Evolutionary conservation across 1,140 invertebrate species (phyloP), one percentile per base, ranked within the genome.

Genomic region (Conus ventricosus): DNA sequence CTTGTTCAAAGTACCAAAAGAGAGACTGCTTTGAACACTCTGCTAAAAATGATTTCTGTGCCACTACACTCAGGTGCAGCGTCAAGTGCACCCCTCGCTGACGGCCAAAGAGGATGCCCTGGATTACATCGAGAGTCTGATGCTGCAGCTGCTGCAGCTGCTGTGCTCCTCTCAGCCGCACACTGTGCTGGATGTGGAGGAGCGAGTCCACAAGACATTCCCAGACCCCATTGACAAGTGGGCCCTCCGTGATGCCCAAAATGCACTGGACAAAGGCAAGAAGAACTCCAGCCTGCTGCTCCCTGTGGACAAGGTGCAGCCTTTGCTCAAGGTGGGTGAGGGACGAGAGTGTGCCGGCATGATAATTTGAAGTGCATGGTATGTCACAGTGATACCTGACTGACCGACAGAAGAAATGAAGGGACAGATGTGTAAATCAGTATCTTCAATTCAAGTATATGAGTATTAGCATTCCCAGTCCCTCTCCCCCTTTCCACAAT

Each of bases 221-320:
- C 98, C 98, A 0, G 97, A 97, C 55, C 98, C 98, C 0, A 97
- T 99, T 91, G 98, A 99, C 94, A 97, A 97, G 92, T 99, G 98
- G 98, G 98, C 98, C n/a, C 96, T 99, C 25, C 96, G 96, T 90
- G 98, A 99, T 94, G 98, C 98, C 3, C 97, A 97, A 91, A 97
- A 97, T 91, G 97, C 97, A 81, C 96, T 98, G 85, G 97, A 97
- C 90, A 97, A 98, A 94, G 97, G 97, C 91, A 98, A 97, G 92
- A 98, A 97, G 94, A 98, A 98, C 91, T 97, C 97, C 89, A 96
- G 97, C 8, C 96, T 98, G 25, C 97, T 98, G 83, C 95, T 99
- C 89, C 98, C 98, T 54, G 97, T 97, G 10, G 98, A 99, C 91
- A 98, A 97, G 95, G 97, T 99, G 84, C 98, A 99, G 95, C 97